phyloP scores from a whole-genome alignment of 2,888 invertebrate genomes.

The Chrysomela aeneicollis region DNA sequence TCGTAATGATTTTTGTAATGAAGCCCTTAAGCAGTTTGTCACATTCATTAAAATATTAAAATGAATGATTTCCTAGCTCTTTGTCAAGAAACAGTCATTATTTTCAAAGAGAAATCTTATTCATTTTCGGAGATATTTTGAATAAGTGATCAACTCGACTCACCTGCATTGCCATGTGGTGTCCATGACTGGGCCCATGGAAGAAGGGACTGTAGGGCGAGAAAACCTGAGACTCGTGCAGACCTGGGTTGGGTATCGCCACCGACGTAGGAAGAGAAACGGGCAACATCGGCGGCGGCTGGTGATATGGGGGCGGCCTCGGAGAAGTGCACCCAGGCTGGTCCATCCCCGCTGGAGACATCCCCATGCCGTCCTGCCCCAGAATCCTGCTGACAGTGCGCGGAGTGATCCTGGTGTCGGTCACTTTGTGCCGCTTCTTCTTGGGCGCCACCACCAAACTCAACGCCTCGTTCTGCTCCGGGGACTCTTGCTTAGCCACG shows the following conservation, averaged over 20 bases:
- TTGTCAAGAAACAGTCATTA: too few species aligned
- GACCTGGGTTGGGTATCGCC: slow-evolving; percentile 94
- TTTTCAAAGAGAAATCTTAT: too few species aligned
- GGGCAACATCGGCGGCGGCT: slow-evolving; percentile 83
- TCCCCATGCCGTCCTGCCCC: slow-evolving; percentile 79
- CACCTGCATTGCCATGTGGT: slow-evolving; percentile 63
- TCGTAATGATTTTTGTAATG: too few species aligned
- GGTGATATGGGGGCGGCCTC: slow-evolving; percentile 69
- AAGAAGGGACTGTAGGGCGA: slow-evolving; percentile 92
- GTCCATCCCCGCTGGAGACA: slow-evolving; percentile 66
- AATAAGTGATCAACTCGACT: slow-evolving; percentile 13
- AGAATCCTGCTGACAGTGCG: slow-evolving; percentile 87
- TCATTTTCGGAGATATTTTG: not conserved
- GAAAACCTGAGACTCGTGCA: slow-evolving; percentile 94
- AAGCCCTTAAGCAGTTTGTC: too few species aligned
- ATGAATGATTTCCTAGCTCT: too few species aligned
- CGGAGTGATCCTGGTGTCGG: slow-evolving; percentile 91
- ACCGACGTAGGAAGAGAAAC: slow-evolving; percentile 93
- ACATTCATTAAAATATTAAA: too few species aligned
- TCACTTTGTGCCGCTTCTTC: slow-evolving; percentile 97
- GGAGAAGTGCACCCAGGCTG: slow-evolving; percentile 71
- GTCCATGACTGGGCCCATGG: slow-evolving; percentile 65
- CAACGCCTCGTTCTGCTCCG: slow-evolving; percentile 92
- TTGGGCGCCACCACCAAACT: slow-evolving; percentile 94
- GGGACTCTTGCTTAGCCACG: slow-evolving; percentile 70